A percentile compares a stretch with the other conserved stretches of the same genome.
Conservation (phyloP, 2,797 vertebrate species). For the Chiroxiphia lanceolata region DNA sequence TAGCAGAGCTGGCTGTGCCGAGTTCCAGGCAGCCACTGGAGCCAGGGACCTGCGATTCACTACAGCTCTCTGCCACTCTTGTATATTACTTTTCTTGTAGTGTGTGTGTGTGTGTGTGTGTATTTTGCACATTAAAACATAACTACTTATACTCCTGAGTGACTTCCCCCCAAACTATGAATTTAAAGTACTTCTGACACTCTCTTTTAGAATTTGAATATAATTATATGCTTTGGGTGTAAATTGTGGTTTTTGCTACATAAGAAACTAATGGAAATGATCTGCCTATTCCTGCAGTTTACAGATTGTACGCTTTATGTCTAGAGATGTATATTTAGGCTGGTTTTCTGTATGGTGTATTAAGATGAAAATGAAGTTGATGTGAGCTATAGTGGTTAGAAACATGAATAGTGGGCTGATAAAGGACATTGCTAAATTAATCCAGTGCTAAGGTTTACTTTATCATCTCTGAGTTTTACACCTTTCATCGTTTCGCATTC, state of each 20-base stretch:
- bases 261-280: conserved; percentile 75
- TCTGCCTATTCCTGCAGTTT: conserved; percentile 71
- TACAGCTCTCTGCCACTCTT: not conserved
- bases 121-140: conserved; percentile 49
- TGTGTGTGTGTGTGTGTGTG: not conserved
- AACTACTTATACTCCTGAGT: conserved; percentile 29
- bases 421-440: conserved; percentile 50
- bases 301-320: conserved; percentile 71
- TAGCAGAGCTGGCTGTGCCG: not conserved
- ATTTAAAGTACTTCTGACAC: conserved; percentile 72
- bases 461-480: conserved; percentile 52
- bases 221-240: conserved; percentile 74
- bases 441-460: conserved; percentile 42
- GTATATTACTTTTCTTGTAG: not conserved
- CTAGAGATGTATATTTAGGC: conserved; percentile 68
- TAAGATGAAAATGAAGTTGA: conserved; percentile 70
- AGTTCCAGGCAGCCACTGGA: not conserved
- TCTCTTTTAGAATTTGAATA: conserved; percentile 76
- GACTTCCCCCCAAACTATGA: conserved; percentile 69
- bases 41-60: not conserved
- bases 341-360: conserved; percentile 63
- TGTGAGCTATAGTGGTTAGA: conserved; percentile 52
- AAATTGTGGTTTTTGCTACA: conserved; percentile 73
- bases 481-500: conserved; percentile 48
- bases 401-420: conserved; percentile 50